Percentiles rank a stretch among this genome's conserved stretches.
Conservation (phyloP, 2,113 vertebrate species). For the Periophthalmus modestus region DNA sequence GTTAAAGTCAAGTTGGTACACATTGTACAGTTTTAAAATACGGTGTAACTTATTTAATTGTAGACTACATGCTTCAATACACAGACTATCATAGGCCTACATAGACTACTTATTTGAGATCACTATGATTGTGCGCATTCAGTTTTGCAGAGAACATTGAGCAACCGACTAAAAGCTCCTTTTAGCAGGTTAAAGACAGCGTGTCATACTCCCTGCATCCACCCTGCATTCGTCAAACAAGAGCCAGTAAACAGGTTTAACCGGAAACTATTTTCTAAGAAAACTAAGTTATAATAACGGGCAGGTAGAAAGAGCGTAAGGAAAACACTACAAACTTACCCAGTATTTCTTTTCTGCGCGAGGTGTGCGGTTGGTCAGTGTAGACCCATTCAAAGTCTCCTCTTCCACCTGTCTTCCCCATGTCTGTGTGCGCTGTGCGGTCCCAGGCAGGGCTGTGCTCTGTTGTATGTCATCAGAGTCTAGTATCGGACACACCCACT, state of each 20-base stretch:
- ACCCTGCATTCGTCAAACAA: constrained; percentile 37
- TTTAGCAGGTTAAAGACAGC: neutral
- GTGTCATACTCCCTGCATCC: constrained; percentile 10
- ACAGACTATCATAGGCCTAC: neutral
- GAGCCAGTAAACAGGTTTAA: constrained; percentile 66
- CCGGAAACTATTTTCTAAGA: constrained; percentile 44
- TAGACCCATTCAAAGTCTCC: constrained; percentile 97
- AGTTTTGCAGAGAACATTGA: neutral
- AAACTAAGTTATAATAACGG: neutral
- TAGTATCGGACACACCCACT: constrained; percentile 61
- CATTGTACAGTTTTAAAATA: neutral
- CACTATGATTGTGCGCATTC: neutral
- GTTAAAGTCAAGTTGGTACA: neutral
- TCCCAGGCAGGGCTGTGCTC: constrained; percentile 1
- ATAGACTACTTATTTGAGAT: neutral
- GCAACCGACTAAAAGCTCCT: neutral
- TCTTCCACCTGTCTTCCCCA: constrained; percentile 85
- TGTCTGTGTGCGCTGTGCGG: constrained; percentile 44
- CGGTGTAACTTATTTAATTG: neutral
- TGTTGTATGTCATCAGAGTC: constrained; percentile 36
- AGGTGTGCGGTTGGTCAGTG: constrained; percentile 93
- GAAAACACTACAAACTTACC: constrained; percentile 76
- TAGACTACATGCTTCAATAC: neutral
- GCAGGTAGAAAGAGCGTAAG: neutral
- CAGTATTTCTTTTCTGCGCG: constrained; percentile 90